phyloP scores from a whole-genome alignment of 2,888 invertebrate genomes.

The Nymphalis c-album region DNA sequence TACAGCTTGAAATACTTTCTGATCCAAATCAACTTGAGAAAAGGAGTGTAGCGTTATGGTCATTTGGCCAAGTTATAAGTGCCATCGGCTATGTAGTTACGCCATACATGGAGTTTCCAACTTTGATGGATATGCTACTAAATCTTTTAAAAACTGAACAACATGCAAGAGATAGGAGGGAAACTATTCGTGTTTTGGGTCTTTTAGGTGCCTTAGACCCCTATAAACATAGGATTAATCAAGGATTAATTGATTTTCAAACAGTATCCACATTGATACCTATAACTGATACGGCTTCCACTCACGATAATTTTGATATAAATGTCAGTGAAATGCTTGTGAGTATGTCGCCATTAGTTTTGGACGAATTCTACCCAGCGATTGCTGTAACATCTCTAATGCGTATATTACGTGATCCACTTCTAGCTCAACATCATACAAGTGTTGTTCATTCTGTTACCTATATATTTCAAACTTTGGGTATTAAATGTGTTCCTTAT shows the following conservation, averaged over 20 bases:
- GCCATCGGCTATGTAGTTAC: constrained; percentile 97
- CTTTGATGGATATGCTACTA: constrained; percentile 93
- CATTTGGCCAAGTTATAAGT: constrained; percentile 96
- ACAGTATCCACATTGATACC: constrained; percentile 90
- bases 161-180: constrained; percentile 89
- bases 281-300: constrained; percentile 84
- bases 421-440: constrained; percentile 94
- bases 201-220: constrained; percentile 98
- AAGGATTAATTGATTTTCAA: constrained; percentile 94
- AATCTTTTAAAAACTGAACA: constrained; percentile 98
- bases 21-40: constrained; percentile 97
- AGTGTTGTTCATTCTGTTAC: constrained; percentile 98
- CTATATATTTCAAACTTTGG: constrained; percentile 97
- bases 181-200: constrained; percentile 97
- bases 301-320: constrained; percentile 78
- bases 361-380: constrained; percentile 99
- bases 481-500: constrained; percentile 96
- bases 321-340: constrained; percentile 96
- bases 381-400: constrained; percentile 97
- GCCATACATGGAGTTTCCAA: constrained; percentile 96
- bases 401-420: constrained; percentile 95
- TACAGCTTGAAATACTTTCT: constrained; percentile 95
- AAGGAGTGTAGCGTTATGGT: constrained; percentile 96
- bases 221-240: constrained; percentile 97
- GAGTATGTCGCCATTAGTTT: constrained; percentile 91